Evolutionary conservation across 2,797 vertebrate genomes (phyloP).

Genomic region (Rhabdomys pumilio): DNA sequence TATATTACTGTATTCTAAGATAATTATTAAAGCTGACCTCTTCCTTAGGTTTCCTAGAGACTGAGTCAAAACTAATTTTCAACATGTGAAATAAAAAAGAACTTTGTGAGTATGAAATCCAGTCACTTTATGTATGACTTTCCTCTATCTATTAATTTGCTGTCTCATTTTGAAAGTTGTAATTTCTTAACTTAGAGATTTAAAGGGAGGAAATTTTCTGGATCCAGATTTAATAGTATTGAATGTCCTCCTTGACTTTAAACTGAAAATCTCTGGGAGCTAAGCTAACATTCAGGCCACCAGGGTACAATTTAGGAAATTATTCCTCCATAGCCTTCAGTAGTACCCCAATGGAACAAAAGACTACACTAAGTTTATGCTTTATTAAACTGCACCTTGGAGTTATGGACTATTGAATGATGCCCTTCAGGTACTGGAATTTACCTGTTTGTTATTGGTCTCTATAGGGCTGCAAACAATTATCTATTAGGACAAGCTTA

Average conservation of each 20-base stretch:
- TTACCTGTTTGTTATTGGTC: slow-evolving; percentile 61
- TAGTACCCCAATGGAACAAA: slow-evolving; percentile 56
- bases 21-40: slow-evolving; percentile 60
- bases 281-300: slow-evolving; percentile 77
- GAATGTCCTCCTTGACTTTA: slow-evolving; percentile 69
- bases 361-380: slow-evolving; percentile 52
- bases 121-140: slow-evolving; percentile 19
- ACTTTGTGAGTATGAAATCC: background rate
- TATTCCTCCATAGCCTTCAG: slow-evolving; percentile 65
- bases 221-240: slow-evolving; percentile 49
- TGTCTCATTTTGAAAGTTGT: slow-evolving; percentile 68
- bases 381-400: slow-evolving; percentile 70
- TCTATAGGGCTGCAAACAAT: slow-evolving; percentile 68
- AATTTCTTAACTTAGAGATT: slow-evolving; percentile 72
- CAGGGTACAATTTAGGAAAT: slow-evolving; percentile 76
- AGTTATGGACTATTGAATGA: slow-evolving; percentile 23
- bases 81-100: background rate
- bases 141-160: slow-evolving; percentile 62
- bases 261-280: slow-evolving; percentile 69
- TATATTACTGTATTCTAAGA: slow-evolving; percentile 28
- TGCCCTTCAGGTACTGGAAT: slow-evolving; percentile 39
- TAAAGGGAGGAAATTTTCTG: slow-evolving; percentile 60
- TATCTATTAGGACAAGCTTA: slow-evolving; percentile 64
- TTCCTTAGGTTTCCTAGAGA: slow-evolving; percentile 29
- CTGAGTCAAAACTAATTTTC: slow-evolving; percentile 42